These are phyloP conservation scores for Drosophila colorata DNA, from an alignment of 2,888 invertebrate species.

Conservation along the genomic window DNA sequence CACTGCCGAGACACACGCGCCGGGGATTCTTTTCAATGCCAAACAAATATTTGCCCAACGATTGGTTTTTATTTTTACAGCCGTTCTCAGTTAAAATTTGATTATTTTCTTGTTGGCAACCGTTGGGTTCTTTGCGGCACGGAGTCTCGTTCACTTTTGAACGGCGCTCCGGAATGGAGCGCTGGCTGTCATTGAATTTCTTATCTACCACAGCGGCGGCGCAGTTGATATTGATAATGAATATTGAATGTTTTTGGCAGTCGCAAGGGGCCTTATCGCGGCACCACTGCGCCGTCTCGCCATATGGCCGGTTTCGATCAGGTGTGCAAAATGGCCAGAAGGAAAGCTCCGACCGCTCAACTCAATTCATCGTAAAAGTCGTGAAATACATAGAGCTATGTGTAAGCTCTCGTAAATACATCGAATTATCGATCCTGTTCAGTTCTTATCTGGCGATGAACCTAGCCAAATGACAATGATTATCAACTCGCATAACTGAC, in stretches of 20 bases:
- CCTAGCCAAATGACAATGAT: slow-evolving; percentile 6
- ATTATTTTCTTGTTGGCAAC: slow-evolving; percentile 3
- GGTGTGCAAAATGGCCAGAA: slow-evolving; percentile 4
- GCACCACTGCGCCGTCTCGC: neutral
- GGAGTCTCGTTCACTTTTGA: slow-evolving; percentile 67
- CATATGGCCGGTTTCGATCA: slow-evolving; percentile 23
- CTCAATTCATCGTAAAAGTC: slow-evolving; percentile 18
- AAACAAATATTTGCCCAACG: slow-evolving; percentile 65
- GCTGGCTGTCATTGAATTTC: slow-evolving; percentile 52
- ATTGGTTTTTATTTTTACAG: slow-evolving; percentile 67
- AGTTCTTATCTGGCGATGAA: slow-evolving; percentile 48
- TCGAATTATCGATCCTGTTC: slow-evolving; percentile 13
- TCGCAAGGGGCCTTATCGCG: slow-evolving; percentile 42
- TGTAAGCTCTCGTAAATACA: neutral
- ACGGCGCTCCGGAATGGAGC: slow-evolving; percentile 20
- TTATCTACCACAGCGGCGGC: slow-evolving; percentile 53
- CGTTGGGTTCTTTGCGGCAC: slow-evolving; percentile 53
- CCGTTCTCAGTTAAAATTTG: slow-evolving; percentile 44
- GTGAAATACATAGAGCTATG: neutral
- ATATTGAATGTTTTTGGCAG: slow-evolving; percentile 69
- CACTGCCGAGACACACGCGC: slow-evolving; percentile 48
- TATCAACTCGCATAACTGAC: slow-evolving; percentile 51
- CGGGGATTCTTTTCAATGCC: slow-evolving; percentile 45
- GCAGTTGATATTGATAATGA: slow-evolving; percentile 65
- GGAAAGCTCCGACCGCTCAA: slow-evolving; percentile 3